Evolutionary conservation across 2,797 vertebrate genomes (phyloP), one percentile per base, ranked within the genome.

Genomic region (Coranthus polyacanthus): DNA sequence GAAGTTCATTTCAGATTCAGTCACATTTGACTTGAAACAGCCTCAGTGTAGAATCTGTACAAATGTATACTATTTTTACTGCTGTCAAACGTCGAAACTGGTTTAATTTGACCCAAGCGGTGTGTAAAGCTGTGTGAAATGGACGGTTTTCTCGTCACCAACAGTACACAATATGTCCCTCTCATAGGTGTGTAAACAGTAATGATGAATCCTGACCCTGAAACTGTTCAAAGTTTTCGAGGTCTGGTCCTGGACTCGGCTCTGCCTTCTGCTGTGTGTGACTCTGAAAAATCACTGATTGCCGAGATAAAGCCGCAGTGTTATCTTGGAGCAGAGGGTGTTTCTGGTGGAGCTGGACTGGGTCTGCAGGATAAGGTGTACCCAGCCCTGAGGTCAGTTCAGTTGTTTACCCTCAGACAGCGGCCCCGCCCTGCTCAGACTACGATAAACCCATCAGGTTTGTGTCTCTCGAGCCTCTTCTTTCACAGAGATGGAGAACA

Each of bases 361-460:
- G 61, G 75, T 71, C 54, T 16, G 32, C 53, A 50, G 79, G 89
- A 91, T 90, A 88, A 89, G 82, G 46, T 70, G 60, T 63, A 53
- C 76, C 76, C 81, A 47, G 26, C 78, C 71, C 82, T 46, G 17
- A 26, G 21, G 16, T 63, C 66, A 66, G 49, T 46, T 87, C 29
- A 32, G 7, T 32, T 32, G 83, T 78, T 78, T 65, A 63, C 76
- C 51, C 42, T 11, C 45, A 6, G 3, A 46, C 68, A 37, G 0
- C 34, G 29, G n/a, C 37, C 58, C 72, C 67, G 32, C 38, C 59
- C 65, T 54, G 37, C 5, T 12, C 21, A 26, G 3, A 2, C 17
- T 8, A 5, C 4, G 29, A 52, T 12, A 57, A 37, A 7, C 41
- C 0, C 7, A 32, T 10, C 2, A 9, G 29, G 29, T 7, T 24